Conservation (phyloP, 2,797 vertebrate genomes). For the Acanthornis magna region DNA sequence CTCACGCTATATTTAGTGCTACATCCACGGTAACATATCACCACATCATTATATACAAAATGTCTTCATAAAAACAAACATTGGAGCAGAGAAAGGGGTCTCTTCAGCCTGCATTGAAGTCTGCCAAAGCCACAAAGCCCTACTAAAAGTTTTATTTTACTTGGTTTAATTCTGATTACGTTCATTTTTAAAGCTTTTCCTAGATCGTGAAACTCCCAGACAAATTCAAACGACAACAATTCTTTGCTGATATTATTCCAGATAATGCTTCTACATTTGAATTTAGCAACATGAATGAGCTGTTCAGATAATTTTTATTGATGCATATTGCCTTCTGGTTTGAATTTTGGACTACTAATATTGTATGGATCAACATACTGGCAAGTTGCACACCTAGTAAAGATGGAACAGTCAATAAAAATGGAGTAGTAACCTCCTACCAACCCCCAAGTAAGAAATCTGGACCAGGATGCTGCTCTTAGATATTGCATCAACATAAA, state of each 20-base stretch:
- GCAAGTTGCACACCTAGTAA: neutral
- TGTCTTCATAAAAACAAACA: slow-evolving; percentile 43
- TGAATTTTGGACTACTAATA: neutral
- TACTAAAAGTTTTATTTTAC: neutral
- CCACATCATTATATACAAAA: slow-evolving; percentile 52
- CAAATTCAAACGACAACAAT: neutral
- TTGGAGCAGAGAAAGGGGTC: neutral
- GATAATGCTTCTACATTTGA: neutral
- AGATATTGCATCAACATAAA: neutral
- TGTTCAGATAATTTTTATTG: neutral
- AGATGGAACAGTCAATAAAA: neutral
- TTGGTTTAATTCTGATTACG: neutral
- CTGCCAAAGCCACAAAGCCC: neutral
- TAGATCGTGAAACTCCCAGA: neutral
- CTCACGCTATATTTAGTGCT: slow-evolving; percentile 64
- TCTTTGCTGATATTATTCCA: neutral
- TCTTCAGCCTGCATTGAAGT: neutral
- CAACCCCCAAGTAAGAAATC: neutral
- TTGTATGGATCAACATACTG: neutral
- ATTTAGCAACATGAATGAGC: neutral
- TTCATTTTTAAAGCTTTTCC: neutral
- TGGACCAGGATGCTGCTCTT: neutral
- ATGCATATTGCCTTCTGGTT: neutral
- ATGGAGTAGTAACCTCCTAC: neutral
- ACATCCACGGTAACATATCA: slow-evolving; percentile 58